These are phyloP conservation scores for Nysson spinosus DNA, from an alignment of 2,888 invertebrate genomes.

Conservation along the genomic window DNA sequence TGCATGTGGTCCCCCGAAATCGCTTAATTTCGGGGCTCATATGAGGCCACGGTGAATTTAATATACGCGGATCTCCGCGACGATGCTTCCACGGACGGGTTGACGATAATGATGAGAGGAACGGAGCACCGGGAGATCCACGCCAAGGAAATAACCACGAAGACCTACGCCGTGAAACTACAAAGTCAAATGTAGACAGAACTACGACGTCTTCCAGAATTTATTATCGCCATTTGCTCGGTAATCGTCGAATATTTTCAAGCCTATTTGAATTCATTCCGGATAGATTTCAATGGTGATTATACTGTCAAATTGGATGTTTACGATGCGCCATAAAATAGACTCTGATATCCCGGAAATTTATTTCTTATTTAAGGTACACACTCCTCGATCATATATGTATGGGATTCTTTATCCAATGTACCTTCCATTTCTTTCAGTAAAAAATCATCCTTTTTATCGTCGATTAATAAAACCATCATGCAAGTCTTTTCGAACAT, in stretches of 20 bases:
- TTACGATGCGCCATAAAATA: no score
- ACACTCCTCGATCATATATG: no score
- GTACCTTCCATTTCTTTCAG: no score
- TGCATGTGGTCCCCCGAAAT: constrained; percentile 63
- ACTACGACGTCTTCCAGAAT: constrained; percentile 41
- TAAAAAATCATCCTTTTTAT: no score
- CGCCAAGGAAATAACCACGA: constrained; percentile 4
- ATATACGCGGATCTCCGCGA: constrained; percentile 60
- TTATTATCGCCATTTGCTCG: constrained; percentile 31
- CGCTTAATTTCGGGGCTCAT: constrained; percentile 73
- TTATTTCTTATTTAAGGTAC: no score
- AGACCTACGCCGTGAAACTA: constrained; percentile 9
- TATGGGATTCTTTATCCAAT: no score
- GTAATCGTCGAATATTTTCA: constrained; percentile 9
- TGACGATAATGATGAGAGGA: constrained; percentile 64
- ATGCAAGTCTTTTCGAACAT: no score
- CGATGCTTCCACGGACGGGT: constrained; percentile 57
- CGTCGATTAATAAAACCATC: no score
- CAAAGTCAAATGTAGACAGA: constrained; percentile 28
- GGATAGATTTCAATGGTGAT: no score
- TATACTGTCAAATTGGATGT: no score
- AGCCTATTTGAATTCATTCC: neutral
- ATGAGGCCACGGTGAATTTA: constrained; percentile 69
- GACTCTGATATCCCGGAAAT: no score
- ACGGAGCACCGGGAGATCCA: constrained; percentile 19